Conservation (phyloP, 37 sponge, comb jelly and placozoan species). For the Amphimedon queenslandica region DNA sequence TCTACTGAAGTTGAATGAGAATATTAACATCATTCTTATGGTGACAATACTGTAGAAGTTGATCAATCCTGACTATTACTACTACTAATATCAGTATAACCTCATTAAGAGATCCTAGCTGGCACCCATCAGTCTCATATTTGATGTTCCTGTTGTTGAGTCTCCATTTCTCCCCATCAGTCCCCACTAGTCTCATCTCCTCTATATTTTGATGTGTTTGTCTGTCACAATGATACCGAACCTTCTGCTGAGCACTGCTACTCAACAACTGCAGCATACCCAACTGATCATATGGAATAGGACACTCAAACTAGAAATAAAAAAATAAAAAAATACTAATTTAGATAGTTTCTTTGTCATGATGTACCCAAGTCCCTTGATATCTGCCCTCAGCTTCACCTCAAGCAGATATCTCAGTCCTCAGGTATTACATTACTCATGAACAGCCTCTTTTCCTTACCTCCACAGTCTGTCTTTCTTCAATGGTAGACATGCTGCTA, state of each 20-base stretch:
- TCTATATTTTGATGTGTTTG: not conserved
- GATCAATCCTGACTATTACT: too few species aligned
- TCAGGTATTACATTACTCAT: too few species aligned
- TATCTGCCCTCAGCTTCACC: too few species aligned
- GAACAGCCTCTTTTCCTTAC: not conserved
- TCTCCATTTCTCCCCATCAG: slow-evolving; percentile 6
- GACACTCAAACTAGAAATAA: slow-evolving; percentile 25
- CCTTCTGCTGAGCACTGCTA: slow-evolving; percentile 37
- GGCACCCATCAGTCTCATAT: slow-evolving; percentile 1
- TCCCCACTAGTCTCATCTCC: slow-evolving; percentile 13
- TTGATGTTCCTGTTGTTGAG: not conserved
- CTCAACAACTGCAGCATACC: slow-evolving; percentile 50
- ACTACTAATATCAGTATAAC: not conserved
- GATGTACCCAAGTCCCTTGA: too few species aligned
- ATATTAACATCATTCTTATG: too few species aligned
- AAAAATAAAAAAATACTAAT: not conserved
- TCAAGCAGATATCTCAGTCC: too few species aligned
- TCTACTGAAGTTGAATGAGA: too few species aligned
- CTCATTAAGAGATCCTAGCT: not conserved
- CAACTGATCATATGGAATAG: slow-evolving; percentile 37
- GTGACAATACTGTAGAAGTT: too few species aligned
- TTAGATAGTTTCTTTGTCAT: too few species aligned
- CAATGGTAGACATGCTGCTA: not conserved
- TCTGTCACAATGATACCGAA: slow-evolving; percentile 15
- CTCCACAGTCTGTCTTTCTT: not conserved